Percentiles rank a stretch among this genome's conserved stretches.
These are phyloP conservation scores for Drosophila parvula DNA, from an alignment of 1,140 invertebrate genomes.

Conservation along the genomic window DNA sequence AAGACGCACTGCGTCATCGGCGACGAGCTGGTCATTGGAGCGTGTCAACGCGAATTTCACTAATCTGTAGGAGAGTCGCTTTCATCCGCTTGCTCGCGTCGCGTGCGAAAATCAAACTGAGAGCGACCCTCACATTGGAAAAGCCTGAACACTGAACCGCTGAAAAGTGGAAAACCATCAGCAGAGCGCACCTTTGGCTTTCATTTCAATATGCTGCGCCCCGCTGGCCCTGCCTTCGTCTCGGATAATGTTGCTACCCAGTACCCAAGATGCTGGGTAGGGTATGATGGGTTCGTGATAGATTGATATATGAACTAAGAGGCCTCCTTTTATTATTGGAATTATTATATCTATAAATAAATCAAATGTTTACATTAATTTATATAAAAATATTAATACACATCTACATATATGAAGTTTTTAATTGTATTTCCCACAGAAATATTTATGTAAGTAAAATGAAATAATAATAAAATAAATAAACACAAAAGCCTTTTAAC, in stretches of 20 bases:
- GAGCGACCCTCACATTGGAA: conserved; percentile 58
- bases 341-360: no score
- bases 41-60: conserved; percentile 39
- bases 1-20: conserved; percentile 67
- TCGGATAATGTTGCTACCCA: conserved; percentile 8
- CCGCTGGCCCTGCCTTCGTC: conserved; percentile 31
- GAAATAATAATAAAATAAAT: no score
- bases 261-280: not conserved
- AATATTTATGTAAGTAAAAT: no score
- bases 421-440: no score
- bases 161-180: conserved; percentile 53
- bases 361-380: no score
- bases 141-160: conserved; percentile 25
- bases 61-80: conserved; percentile 5
- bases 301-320: no score
- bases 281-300: not conserved
- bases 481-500: no score
- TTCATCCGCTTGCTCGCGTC: conserved; percentile 38
- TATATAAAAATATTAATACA: no score
- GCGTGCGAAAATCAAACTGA: conserved; percentile 68
- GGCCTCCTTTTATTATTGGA: no score
- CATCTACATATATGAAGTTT: no score
- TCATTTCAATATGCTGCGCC: conserved; percentile 41
- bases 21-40: conserved; percentile 49
- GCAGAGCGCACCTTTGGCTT: conserved; percentile 61